Evolutionary conservation across 1,140 invertebrate genomes (phyloP), one percentile per base, ranked within the genome.

Genomic region (Sycophila sp.): DNA sequence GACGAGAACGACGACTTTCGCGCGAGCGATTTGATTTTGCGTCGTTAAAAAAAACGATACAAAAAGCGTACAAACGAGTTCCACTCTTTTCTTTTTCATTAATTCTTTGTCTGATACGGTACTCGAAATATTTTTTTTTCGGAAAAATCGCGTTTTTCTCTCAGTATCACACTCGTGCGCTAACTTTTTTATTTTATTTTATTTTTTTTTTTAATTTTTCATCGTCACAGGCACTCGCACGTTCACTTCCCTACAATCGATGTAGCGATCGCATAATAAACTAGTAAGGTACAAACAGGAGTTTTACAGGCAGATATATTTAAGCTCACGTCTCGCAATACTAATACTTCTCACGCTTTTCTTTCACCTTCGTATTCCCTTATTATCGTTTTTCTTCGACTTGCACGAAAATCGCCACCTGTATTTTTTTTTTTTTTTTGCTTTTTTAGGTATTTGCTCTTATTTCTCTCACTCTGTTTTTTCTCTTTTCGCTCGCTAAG

Each of bases 251-350:
- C 65, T 73, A 77, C 42, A 72, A 77, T 78, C 75, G 71, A 77
- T 66, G 74, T 64, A 53, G 72, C 47, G 40, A 72, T 75, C 67
- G 51, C 72, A 58, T 75, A 72, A 76, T 76, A 80, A 78, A 79
- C 75, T 78, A 78, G 47, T 77, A 79, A 81, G 74, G 72, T 82
- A 81, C 77, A 81, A 81, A 81, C 74, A 80, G 73, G 74, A 78
- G 72, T 76, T 77, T 78, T 76, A 75, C 74, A 78, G 67, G 75
- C 75, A 71, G 71, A 73, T 79, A 73, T 51, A 64, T 69, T 78
- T 80, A 82, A 82, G 78, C 79, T 81, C 80, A 77, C 75, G 62
- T 79, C 71, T 77, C 28, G 45, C 19, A 40, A 26, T 59, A 36
- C 30, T 66, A 42, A 30, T 56, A 17, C 28, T 19, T 32, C 38